Conservation (phyloP, 2,797 vertebrate genomes). For the Sus cebifrons region DNA sequence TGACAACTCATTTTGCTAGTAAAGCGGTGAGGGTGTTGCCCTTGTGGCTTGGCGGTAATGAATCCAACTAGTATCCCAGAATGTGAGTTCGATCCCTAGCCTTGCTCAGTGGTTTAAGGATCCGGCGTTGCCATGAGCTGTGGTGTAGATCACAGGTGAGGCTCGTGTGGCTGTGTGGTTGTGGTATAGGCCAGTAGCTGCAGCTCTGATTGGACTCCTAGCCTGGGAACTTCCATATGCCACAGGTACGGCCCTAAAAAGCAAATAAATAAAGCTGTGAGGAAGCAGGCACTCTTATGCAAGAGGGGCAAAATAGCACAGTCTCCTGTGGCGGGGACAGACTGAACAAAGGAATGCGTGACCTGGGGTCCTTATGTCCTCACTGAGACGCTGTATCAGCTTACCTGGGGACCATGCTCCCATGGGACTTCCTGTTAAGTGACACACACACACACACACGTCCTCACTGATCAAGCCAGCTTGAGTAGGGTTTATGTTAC, state of each 20-base stretch:
- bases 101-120: too few relatives aligned
- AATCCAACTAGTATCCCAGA: too few relatives aligned
- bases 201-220: too few relatives aligned
- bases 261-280: neutral
- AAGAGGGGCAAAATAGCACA: neutral
- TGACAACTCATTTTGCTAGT: neutral
- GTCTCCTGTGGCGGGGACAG: neutral
- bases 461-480: neutral
- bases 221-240: too few relatives aligned
- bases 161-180: too few relatives aligned
- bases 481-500: constrained; percentile 10
- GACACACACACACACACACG: neutral
- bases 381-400: neutral
- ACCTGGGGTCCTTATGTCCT: neutral
- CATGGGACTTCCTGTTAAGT: neutral
- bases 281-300: neutral
- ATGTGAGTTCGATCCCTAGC: too few relatives aligned
- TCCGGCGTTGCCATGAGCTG: too few relatives aligned
- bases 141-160: too few relatives aligned
- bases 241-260: too few relatives aligned
- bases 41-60: too few relatives aligned
- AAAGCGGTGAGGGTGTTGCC: neutral
- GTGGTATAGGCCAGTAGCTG: too few relatives aligned
- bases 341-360: too few relatives aligned
- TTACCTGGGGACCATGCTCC: neutral